A percentile compares a stretch with the other conserved stretches of the same genome.
Evolutionary conservation across 2,888 invertebrate genomes (phyloP).

Genomic region (Patella depressa): DNA sequence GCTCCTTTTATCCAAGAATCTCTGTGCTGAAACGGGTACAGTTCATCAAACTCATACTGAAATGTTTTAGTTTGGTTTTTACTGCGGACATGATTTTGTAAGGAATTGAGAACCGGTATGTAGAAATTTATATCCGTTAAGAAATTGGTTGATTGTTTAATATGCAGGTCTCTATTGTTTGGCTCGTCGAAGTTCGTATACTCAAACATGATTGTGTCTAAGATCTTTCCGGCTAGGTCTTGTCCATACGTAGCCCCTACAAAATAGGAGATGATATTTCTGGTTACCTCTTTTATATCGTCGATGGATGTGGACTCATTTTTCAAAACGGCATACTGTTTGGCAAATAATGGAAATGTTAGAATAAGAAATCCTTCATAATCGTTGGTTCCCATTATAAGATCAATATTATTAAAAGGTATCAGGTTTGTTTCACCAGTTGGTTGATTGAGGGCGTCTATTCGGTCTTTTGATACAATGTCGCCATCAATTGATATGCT

Average conservation of each 20-base stretch:
- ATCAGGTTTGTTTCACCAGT: background rate
- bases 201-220: background rate
- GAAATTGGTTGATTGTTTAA: background rate
- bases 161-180: background rate
- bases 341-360: background rate
- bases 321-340: background rate
- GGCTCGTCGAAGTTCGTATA: background rate
- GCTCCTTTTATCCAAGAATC: constrained; percentile 3
- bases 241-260: background rate
- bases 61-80: background rate
- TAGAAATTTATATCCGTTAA: background rate
- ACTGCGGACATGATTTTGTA: background rate
- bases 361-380: background rate
- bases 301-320: background rate
- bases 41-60: constrained; percentile 4
- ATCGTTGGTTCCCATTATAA: background rate
- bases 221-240: background rate
- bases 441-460: background rate
- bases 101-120: background rate
- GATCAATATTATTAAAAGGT: background rate
- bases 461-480: background rate
- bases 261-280: background rate
- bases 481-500: background rate
- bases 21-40: background rate
- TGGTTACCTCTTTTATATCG: background rate